phyloP scores from a whole-genome alignment of 2,113 vertebrate genomes.

The Eretmodus cyanostictus region DNA sequence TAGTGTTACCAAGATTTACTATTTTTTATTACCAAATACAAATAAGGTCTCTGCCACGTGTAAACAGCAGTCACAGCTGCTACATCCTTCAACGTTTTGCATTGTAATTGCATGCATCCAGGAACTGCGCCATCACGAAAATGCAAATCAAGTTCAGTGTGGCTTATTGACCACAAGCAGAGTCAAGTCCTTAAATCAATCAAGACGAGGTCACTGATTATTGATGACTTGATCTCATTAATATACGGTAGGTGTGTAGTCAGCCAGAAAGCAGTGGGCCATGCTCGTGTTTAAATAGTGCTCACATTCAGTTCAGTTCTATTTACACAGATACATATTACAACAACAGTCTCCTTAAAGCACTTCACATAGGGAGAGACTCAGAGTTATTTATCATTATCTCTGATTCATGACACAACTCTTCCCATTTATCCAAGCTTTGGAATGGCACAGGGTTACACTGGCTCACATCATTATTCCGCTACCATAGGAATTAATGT shows the following conservation, averaged over 20 bases:
- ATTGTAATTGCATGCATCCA: not conserved
- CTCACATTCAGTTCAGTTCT: not conserved
- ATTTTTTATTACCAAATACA: not conserved
- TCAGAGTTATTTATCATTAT: not conserved
- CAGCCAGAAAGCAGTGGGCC: not conserved
- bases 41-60: not conserved
- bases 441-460: not conserved
- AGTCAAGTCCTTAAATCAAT: not conserved
- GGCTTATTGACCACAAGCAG: not conserved
- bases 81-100: not conserved
- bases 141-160: constrained; percentile 5
- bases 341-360: not conserved
- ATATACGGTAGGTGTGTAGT: not conserved
- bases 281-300: not conserved
- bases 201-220: not conserved
- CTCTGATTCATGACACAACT: not conserved
- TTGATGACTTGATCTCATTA: not conserved
- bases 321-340: not conserved
- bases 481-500: not conserved
- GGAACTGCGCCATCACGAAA: not conserved
- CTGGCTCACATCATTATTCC: not conserved
- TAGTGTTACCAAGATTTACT: not conserved
- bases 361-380: not conserved
- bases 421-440: not conserved
- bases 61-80: not conserved